Base-by-base conservation (phyloP, 2,113 vertebrate genomes). In the Alaudala cheleensis region DNA sequence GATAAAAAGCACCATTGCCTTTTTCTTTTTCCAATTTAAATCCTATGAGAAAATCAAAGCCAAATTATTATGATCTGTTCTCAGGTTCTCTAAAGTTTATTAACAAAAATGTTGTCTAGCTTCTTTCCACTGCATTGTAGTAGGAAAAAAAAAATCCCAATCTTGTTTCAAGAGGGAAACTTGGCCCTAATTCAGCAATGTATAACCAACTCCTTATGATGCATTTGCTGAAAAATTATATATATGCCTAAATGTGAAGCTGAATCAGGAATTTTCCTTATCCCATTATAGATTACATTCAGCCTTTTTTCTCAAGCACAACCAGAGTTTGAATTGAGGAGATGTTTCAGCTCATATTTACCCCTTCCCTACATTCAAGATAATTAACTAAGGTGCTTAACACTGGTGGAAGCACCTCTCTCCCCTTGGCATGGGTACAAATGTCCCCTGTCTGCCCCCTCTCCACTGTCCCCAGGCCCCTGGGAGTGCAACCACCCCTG, bases 401-500 rank as follows among this genome's bases (percentile, higher is more conserved):
- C 17, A 21, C 31, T 3, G 6, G 3, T 50, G 29, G 18, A 73
- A 81, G 34, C 33, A 10, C 14, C 26, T 67, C 21, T 4, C 13
- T 84, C 14, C 11, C 77, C 29, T 71, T 71, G 60, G n/a, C 23
- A 13, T 14, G 18, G 62, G 2, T 53, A 44, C 33, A 80, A 26
- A 58, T 33, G 12, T 76, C 24, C 21, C 24, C 22, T 54, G 33
- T 14, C 4, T 5, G 11, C 1, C 16, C 15, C 21, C 5, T 25
- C 7, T 14, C 8, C 33, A 13, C 11, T 22, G 14, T 44, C 33
- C 60, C 67, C 42, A 88, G 47, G 22, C 5, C 8, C 8, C 28
- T 66, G 12, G 11, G 4, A 16, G 14, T 14, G 8, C 18, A 40
- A 58, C 4, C 1, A 0, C 3, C 25, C 24, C 2, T 42, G 53